A percentile compares a stretch with the other conserved stretches of the same genome.
Conservation (phyloP, 2,113 vertebrate genomes). For the Prolemur simus region DNA sequence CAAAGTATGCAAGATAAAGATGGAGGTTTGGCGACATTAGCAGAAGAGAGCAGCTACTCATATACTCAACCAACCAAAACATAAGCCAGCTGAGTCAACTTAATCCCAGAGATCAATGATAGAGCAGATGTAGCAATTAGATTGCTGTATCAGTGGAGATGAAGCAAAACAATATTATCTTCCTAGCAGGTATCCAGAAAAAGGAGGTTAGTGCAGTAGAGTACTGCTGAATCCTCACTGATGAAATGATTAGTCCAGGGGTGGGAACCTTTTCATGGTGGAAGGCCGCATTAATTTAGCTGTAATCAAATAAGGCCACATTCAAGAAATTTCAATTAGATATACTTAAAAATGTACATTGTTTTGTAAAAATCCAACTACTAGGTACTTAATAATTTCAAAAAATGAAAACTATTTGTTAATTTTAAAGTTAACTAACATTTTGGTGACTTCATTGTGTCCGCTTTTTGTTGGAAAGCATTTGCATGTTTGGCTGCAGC, state of each 20-base stretch:
- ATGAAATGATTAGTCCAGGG: background rate
- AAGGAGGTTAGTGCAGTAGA: background rate
- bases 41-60: background rate
- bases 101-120: background rate
- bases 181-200: background rate
- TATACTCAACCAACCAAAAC: background rate
- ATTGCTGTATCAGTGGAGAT: background rate
- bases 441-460: too few species aligned
- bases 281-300: too few species aligned
- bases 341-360: too few species aligned
- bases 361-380: too few species aligned
- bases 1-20: background rate
- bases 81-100: background rate
- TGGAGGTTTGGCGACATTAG: background rate
- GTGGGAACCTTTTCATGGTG: too few species aligned
- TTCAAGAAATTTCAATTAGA: too few species aligned
- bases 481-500: too few species aligned
- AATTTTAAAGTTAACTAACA: too few species aligned
- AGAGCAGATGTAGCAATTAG: background rate
- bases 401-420: too few species aligned
- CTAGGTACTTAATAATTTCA: too few species aligned
- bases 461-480: too few species aligned
- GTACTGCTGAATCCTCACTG: background rate
- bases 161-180: constrained; percentile 5
- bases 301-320: too few species aligned